Percentiles rank a stretch among this genome's conserved stretches.
phyloP scores from a whole-genome alignment of 2,888 invertebrate genomes.

The Mythimna pallens region DNA sequence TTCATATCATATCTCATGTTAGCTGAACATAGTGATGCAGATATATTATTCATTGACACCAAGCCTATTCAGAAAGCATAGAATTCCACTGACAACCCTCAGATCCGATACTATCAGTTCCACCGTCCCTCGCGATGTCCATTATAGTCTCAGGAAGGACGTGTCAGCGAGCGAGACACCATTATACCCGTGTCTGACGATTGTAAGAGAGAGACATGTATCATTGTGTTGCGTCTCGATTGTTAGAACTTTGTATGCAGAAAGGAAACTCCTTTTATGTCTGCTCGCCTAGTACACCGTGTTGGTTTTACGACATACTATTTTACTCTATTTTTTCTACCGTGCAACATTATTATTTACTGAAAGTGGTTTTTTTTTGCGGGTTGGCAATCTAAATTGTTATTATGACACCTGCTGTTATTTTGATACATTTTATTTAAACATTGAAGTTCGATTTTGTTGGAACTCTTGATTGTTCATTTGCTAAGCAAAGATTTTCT shows the following conservation, averaged over 20 bases:
- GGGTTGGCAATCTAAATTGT: slow-evolving; percentile 20
- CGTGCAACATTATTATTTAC: slow-evolving; percentile 41
- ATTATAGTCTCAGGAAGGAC: slow-evolving; percentile 84
- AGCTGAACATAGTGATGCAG: slow-evolving; percentile 67
- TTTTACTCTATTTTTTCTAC: slow-evolving; percentile 63
- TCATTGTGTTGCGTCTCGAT: slow-evolving; percentile 85
- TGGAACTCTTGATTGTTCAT: slow-evolving; percentile 59
- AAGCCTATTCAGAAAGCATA: slow-evolving; percentile 73
- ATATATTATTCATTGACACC: slow-evolving; percentile 74
- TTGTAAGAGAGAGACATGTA: slow-evolving; percentile 83
- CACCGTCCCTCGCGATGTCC: slow-evolving; percentile 78
- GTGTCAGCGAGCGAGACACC: slow-evolving; percentile 84
- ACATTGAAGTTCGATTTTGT: slow-evolving; percentile 36
- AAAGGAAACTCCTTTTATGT: slow-evolving; percentile 81
- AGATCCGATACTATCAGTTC: slow-evolving; percentile 81
- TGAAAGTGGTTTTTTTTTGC: slow-evolving; percentile 10
- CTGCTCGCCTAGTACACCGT: slow-evolving; percentile 72
- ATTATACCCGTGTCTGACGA: slow-evolving; percentile 81
- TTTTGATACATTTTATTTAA: slow-evolving; percentile 34
- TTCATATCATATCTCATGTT: slow-evolving; percentile 58
- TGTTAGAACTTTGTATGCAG: slow-evolving; percentile 86
- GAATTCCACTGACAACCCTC: slow-evolving; percentile 76
- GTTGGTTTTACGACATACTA: slow-evolving; percentile 68
- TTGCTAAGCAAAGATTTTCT: slow-evolving; percentile 58
- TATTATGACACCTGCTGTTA: slow-evolving; percentile 33